These are phyloP conservation scores for Lasioglossum pauxillum DNA, from an alignment of 2,888 invertebrate species.

Conservation along the genomic window DNA sequence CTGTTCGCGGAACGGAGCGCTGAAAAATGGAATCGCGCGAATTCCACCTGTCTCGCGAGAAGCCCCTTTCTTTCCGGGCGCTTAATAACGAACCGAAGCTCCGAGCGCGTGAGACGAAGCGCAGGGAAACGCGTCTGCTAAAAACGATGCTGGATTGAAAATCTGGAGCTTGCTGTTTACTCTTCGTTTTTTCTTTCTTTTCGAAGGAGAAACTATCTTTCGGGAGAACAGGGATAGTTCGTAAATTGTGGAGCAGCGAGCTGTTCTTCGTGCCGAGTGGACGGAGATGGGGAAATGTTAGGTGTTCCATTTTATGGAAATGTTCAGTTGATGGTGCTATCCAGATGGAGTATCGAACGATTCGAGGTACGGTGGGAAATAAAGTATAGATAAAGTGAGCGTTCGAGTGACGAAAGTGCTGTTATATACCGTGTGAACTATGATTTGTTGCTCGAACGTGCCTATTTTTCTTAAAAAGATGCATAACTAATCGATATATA, in stretches of 20 bases:
- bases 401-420: background rate
- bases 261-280: background rate
- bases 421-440: background rate
- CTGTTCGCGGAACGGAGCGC: constrained; percentile 35
- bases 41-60: constrained; percentile 33
- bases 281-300: background rate
- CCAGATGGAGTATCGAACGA: background rate
- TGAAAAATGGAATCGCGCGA: constrained; percentile 57
- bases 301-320: background rate
- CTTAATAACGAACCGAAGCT: constrained; percentile 41
- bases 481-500: background rate
- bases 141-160: background rate
- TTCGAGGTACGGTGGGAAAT: background rate
- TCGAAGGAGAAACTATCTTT: background rate
- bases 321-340: background rate
- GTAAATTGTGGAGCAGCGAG: background rate
- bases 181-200: background rate
- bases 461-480: background rate
- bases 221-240: background rate
- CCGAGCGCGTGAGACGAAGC: background rate
- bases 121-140: background rate
- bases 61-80: constrained; percentile 32
- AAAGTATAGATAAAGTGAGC: background rate
- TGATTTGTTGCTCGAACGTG: background rate
- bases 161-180: background rate